Evolutionary conservation across 2,113 vertebrate genomes (phyloP).

Genomic region (Ranitomeya variabilis): DNA sequence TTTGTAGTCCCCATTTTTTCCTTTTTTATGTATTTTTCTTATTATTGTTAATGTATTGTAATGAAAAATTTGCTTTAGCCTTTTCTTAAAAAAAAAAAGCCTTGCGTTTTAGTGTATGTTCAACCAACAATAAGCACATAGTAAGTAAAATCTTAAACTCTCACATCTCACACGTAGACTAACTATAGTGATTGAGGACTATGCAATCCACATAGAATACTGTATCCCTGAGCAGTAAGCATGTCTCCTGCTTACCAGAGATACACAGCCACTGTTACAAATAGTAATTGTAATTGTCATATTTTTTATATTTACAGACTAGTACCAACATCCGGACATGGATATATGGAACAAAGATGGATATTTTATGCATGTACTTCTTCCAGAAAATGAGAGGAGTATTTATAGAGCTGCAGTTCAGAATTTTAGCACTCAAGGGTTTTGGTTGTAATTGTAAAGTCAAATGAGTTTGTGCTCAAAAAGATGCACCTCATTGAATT

Average conservation of each 20-base stretch:
- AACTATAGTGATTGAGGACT: no score
- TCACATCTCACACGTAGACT: no score
- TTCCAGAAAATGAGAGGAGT: neutral
- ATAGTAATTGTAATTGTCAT: neutral
- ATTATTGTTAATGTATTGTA: no score
- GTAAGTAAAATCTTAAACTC: no score
- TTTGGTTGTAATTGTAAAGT: slow-evolving; percentile 37
- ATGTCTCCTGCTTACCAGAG: neutral
- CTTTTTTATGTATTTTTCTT: no score
- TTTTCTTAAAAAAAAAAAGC: no score
- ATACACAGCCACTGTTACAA: no score
- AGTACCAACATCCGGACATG: neutral
- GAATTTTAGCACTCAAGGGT: slow-evolving; percentile 14
- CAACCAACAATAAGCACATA: no score
- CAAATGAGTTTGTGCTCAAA: slow-evolving; percentile 30
- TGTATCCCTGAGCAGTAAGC: neutral
- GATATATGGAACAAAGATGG: neutral
- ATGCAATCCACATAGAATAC: no score
- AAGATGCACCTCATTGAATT: slow-evolving; percentile 38
- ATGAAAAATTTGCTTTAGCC: no score
- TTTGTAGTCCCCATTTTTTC: no score
- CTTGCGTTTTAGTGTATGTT: no score
- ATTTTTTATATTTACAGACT: neutral
- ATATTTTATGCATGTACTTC: slow-evolving; percentile 20
- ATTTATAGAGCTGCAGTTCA: slow-evolving; percentile 3